A percentile compares a stretch with the other conserved stretches of the same genome.
These are phyloP conservation scores for Hydriomena furcata DNA, from an alignment of 2,888 invertebrate genomes.

Conservation along the genomic window DNA sequence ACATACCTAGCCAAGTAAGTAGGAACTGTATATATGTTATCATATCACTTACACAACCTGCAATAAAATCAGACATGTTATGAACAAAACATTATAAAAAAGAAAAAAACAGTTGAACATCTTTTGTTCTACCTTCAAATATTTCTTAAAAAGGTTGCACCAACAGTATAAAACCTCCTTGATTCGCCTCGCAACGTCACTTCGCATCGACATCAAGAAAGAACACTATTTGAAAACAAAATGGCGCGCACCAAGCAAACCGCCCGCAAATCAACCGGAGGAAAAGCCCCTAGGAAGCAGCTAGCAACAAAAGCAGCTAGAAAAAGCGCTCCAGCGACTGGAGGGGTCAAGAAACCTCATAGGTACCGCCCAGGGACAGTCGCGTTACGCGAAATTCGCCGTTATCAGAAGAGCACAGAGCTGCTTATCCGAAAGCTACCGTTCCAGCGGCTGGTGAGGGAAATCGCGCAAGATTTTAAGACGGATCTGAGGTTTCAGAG, in stretches of 20 bases:
- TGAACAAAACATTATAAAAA: neutral
- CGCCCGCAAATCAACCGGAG: conserved; percentile 89
- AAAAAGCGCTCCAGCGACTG: conserved; percentile 88
- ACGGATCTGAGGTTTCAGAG: conserved; percentile 88
- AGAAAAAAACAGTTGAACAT: neutral
- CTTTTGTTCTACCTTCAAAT: neutral
- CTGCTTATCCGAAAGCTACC: conserved; percentile 88
- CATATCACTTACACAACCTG: no score
- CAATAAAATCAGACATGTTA: no score
- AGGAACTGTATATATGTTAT: no score
- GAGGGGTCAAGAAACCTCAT: conserved; percentile 89
- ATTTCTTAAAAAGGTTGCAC: neutral
- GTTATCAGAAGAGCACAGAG: conserved; percentile 90
- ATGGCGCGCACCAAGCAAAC: conserved; percentile 91
- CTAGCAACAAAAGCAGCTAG: conserved; percentile 88
- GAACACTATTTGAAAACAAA: conserved; percentile 25
- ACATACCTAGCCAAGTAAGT: no score
- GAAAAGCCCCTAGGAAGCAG: conserved; percentile 89
- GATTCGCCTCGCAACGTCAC: neutral
- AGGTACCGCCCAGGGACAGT: conserved; percentile 88
- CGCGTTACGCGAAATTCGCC: conserved; percentile 87
- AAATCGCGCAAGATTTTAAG: conserved; percentile 90
- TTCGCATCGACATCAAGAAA: no score
- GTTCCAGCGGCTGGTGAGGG: conserved; percentile 88
- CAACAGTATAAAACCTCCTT: conserved; percentile 9